Evolutionary conservation across 2,113 vertebrate species (phyloP), one percentile per base, ranked within the genome.

Genomic region (Potamarius usumacintae): DNA sequence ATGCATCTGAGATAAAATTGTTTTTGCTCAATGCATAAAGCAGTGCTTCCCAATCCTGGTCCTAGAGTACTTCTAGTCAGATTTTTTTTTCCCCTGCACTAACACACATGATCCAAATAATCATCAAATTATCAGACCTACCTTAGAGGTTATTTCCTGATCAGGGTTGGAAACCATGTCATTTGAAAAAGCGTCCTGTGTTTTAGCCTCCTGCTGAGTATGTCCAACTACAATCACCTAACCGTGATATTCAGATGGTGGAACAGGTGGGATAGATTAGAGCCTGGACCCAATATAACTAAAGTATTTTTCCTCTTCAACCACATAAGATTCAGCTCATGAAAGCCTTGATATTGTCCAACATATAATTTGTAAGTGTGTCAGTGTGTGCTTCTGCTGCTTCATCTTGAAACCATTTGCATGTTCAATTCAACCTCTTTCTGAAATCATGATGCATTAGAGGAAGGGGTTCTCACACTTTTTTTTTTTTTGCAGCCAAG

Each of bases 381-480:
- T 81, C 30, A 27, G 34, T 72, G 71, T 78, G 48, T 86, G 57
- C 57, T 4, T 34, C 62, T 83, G 62, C 15, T 65, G 72, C 57
- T 60, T 82, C 57, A 82, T 62, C 30, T 82, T 82, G 79, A 62
- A 82, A 62, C 18, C 0, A 82, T 82, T 82, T 82, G 55, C 79
- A 82, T 25, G 79, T 82, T 34, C 34, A 62, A 53, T 11, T 82
- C 12, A 62, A 27, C 52, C 4, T 78, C 25, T 18, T 12, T 60
- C 55, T 22, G 57, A 57, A 82, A 60, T 81, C 57, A 60, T 2
- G 4, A 34, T 60, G 27, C 8, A 30, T 79, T 55, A 55, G 52
- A 82, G 30, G 30, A 42, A 62, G 30, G 12, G n/a, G 9, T 62
- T 82, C 79, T 82, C 7, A 82, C 57, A 62, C 30, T 48, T 82